phyloP scores from a whole-genome alignment of 1,140 invertebrate species.

The Pemphigus obesinymphae region DNA sequence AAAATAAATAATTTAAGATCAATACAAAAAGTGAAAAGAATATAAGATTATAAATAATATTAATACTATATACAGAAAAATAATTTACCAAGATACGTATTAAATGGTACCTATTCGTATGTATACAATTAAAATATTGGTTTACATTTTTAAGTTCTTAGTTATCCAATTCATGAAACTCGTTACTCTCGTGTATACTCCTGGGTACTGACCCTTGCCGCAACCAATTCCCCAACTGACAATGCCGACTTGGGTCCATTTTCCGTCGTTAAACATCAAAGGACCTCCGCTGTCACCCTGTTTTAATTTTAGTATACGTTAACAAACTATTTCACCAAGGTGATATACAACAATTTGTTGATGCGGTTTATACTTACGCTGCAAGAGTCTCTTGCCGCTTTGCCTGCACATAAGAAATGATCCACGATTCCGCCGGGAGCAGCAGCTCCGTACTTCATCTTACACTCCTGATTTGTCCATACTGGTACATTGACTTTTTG shows the following conservation, averaged over 20 bases:
- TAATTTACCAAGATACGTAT: not conserved
- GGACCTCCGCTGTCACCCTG: conserved; percentile 91
- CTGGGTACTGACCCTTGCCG: conserved; percentile 83
- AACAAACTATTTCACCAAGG: no score
- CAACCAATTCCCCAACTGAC: conserved; percentile 93
- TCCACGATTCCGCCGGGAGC: conserved; percentile 83
- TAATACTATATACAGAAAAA: conserved; percentile 23
- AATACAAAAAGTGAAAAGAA: conserved; percentile 20
- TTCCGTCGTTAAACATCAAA: conserved; percentile 72
- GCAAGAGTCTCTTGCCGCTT: conserved; percentile 77
- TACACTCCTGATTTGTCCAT: conserved; percentile 75
- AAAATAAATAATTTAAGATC: not conserved
- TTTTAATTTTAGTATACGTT: not conserved
- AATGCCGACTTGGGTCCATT: conserved; percentile 80
- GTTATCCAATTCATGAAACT: conserved; percentile 74
- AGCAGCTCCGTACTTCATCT: conserved; percentile 72
- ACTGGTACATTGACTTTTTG: conserved; percentile 80
- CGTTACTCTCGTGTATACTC: conserved; percentile 76
- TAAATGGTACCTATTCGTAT: not conserved
- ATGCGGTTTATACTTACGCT: conserved; percentile 61
- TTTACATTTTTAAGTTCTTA: conserved; percentile 59
- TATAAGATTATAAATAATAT: conserved; percentile 24
- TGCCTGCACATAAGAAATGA: conserved; percentile 80
- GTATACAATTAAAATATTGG: not conserved
- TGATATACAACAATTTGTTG: no score